phyloP scores from a whole-genome alignment of 2,888 invertebrate genomes.

The Piscicola geometra region DNA sequence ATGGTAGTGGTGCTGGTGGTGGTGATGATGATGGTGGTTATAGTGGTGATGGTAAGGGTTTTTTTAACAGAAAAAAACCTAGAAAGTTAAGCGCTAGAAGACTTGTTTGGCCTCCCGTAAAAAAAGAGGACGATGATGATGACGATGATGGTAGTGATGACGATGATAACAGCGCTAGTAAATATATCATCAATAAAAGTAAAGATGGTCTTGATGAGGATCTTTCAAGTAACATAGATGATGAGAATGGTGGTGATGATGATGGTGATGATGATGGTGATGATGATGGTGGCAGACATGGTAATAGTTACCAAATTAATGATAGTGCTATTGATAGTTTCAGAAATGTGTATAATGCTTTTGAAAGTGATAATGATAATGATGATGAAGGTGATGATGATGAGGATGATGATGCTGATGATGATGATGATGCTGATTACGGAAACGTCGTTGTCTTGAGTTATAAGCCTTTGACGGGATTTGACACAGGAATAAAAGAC shows the following conservation, averaged over 20 bases:
- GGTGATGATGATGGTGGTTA: too few relatives aligned
- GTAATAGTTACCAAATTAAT: neutral
- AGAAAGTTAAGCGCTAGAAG: neutral
- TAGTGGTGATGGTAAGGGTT: too few relatives aligned
- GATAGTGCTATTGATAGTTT: neutral
- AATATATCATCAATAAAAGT: neutral
- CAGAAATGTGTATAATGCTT: neutral
- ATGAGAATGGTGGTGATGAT: neutral
- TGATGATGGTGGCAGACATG: slow-evolving; percentile 25
- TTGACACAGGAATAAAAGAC: neutral
- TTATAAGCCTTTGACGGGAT: too few relatives aligned
- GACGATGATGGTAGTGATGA: neutral
- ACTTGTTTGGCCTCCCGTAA: slow-evolving; percentile 1
- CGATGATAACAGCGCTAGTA: neutral
- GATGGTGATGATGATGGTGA: slow-evolving; percentile 15
- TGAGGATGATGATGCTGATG: slow-evolving; percentile 15
- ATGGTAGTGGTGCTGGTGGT: too few relatives aligned
- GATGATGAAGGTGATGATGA: slow-evolving; percentile 11
- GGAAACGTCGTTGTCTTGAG: neutral
- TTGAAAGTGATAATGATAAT: neutral
- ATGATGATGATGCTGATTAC: slow-evolving; percentile 15
- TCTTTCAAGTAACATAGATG: neutral
- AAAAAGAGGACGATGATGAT: neutral
- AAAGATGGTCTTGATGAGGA: too few relatives aligned
- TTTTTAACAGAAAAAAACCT: neutral